Evolutionary conservation across 2,888 invertebrate species (phyloP), one percentile per base, ranked within the genome.

Genomic region (Apotomis betuletana): DNA sequence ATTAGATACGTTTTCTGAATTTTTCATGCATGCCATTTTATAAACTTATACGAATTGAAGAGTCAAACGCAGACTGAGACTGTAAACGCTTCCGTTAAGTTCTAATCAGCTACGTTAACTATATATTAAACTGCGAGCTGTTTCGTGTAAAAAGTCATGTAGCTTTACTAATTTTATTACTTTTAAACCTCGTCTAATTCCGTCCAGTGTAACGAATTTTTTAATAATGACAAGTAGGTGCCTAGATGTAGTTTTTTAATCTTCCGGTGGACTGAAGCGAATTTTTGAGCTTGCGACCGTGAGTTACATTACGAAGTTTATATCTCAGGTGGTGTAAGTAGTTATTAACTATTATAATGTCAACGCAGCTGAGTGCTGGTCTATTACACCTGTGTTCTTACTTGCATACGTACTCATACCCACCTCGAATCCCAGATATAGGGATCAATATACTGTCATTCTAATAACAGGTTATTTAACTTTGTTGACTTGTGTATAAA

Each of bases 101-200:
- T 82, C 77, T 85, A 68, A 72, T 72, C 72, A 68, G 58, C 72
- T 46, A 87, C 82, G 83, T 82, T 83, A 85, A 83, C 81, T 78
- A 76, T 79, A 83, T 85, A 83, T 76, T 85, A 85, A 81, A 79
- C 76, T 80, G 78, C 84, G 81, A 83, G 87, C 81, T 81, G 84
- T 85, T 79, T 86, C 81, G 83, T 91, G 90, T 91, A 92, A 89
- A 91, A 91, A 91, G 90, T 91, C 90, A 89, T 88, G 87, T 81
- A 91, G 92, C 90, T 92, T 90, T 92, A 92, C 91, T 92, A 92
- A 93, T 90, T 87, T 86, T 86, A 90, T 82, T 81, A 83, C 83
- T 81, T 81, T 81, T 83, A 80, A 79, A 83, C 77, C 81, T 67
- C 70, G 69, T 72, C 75, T 79, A 80, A 87, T 82, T 88, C 88